Evolutionary conservation across 2,113 vertebrate species (phyloP), one percentile per base, ranked within the genome.

Genomic region (Gopherus evgoodei): DNA sequence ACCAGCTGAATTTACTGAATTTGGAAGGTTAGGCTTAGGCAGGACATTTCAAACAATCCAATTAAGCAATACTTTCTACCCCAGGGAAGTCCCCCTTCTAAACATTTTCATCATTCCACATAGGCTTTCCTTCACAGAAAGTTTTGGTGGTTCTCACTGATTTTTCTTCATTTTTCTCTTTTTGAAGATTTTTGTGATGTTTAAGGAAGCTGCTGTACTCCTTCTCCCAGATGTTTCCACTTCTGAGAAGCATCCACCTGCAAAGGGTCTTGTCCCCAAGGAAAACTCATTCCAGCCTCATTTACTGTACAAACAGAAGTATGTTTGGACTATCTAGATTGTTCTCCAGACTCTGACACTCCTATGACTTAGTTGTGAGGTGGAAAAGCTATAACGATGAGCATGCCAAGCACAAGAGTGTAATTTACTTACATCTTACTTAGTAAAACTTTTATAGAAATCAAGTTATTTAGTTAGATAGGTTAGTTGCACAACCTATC

Each of bases 181-280:
- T 90, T 75, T 90, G 94, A 90, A 57, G 47, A 38, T 83, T 89
- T 94, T 88, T 96, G 95, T 89, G 54, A 42, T 54, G 38, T 84
- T 44, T 96, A 89, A 92, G 95, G 97, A 93, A 86, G 54, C n/a
- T 52, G 78, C 54, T 91, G 83, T 50, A 78, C 59, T 59, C 57
- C 82, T 69, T 88, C 92, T 52, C 92, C 90, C 92, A 97, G 94
- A 95, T 97, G 96, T 96, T 96, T 94, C 84, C 96, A 81, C 75
- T 94, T 94, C 95, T 94, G 94, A 89, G 93, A 96, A 92, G 75
- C 87, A 93, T 86, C 94, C 96, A 97, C 97, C 97, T 98, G 97
- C 94, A 91, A 95, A 81, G 76, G 62, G n/a, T 53, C 5, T 85
- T 84, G 91, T 91, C 96, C 85, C 93, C 94, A 52, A 93, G 96